Conservation (phyloP, 2,888 invertebrate genomes). For the Hylaea fasciaria region DNA sequence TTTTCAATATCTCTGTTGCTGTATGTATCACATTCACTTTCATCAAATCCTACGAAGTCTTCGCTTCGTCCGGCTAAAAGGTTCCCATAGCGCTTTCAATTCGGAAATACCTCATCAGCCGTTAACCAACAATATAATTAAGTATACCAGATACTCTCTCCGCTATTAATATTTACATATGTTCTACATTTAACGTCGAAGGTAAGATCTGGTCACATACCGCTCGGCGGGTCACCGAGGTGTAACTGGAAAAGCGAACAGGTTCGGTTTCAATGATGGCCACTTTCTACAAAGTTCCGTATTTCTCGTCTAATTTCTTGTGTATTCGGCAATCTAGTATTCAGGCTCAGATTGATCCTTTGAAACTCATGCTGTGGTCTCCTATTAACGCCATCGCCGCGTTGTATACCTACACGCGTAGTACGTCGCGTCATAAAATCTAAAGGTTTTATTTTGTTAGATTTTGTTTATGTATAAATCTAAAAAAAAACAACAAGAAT, state of each 20-base stretch:
- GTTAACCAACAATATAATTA: conserved; percentile 24
- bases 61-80: neutral
- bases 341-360: neutral
- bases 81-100: neutral
- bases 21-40: too few relatives aligned
- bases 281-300: conserved; percentile 20
- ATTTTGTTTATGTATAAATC: too few relatives aligned
- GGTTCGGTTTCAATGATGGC: conserved; percentile 34
- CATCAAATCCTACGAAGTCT: too few relatives aligned
- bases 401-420: too few relatives aligned
- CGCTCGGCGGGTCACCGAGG: conserved; percentile 14
- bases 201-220: conserved; percentile 32
- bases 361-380: too few relatives aligned
- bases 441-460: too few relatives aligned
- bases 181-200: conserved; percentile 28
- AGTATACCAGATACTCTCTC: conserved; percentile 26
- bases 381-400: too few relatives aligned
- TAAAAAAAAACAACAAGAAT: too few relatives aligned
- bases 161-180: conserved; percentile 31
- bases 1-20: too few relatives aligned
- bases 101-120: conserved; percentile 16
- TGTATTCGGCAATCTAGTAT: conserved; percentile 10
- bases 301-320: conserved; percentile 24
- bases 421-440: too few relatives aligned
- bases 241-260: conserved; percentile 30